Conservation (phyloP, 2,797 vertebrate genomes). For the Myiotriccus ornatus region DNA sequence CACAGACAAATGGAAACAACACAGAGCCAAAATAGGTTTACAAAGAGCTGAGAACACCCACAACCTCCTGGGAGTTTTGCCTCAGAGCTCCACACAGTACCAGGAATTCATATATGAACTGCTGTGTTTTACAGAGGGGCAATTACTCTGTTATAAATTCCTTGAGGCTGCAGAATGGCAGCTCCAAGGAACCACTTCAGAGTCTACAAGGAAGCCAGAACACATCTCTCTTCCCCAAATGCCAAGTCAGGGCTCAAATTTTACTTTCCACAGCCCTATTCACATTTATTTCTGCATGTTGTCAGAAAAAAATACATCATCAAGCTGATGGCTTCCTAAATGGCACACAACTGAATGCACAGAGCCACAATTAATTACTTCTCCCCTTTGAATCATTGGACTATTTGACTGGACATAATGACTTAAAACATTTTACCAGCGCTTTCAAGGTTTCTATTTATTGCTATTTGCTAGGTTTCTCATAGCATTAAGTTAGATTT, state of each 20-base stretch:
- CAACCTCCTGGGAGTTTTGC: neutral
- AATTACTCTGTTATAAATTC: neutral
- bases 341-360: neutral
- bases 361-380: neutral
- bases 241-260: neutral
- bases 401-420: neutral
- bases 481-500: neutral
- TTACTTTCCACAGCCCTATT: neutral
- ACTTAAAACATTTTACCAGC: neutral
- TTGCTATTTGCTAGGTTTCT: neutral
- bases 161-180: neutral
- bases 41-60: neutral
- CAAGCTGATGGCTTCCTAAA: neutral
- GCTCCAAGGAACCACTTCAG: neutral
- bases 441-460: slow-evolving; percentile 4
- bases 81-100: neutral
- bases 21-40: neutral
- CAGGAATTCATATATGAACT: neutral
- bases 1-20: neutral
- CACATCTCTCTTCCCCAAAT: neutral
- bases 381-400: neutral
- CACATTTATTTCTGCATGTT: neutral
- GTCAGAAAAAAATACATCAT: neutral
- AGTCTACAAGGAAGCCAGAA: neutral
- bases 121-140: neutral